Conservation (phyloP, 2,888 invertebrate species). For the Labia minor region DNA sequence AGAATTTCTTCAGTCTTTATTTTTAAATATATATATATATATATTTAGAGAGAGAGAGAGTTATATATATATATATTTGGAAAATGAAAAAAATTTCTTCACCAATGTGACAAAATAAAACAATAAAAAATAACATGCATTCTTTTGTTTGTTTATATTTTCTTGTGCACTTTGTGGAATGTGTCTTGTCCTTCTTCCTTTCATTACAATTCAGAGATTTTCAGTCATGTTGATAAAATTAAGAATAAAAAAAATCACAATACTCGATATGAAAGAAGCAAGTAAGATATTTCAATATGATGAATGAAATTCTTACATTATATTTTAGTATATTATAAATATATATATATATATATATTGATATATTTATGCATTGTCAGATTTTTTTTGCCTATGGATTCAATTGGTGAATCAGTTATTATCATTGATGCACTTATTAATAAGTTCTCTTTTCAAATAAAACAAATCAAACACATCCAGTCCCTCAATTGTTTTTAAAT, state of each 20-base stretch:
- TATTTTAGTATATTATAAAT: neutral
- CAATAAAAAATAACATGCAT: neutral
- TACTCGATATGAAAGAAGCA: neutral
- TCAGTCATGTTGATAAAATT: neutral
- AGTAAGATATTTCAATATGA: neutral
- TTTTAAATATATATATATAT: neutral
- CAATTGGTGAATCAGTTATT: too few species aligned
- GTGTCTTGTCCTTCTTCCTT: neutral
- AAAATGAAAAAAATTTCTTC: neutral
- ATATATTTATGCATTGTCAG: too few species aligned
- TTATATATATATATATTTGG: too few species aligned
- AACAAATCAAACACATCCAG: neutral
- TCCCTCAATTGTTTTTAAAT: neutral
- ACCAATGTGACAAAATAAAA: neutral
- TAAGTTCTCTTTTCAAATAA: neutral
- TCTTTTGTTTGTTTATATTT: neutral
- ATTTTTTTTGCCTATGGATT: too few species aligned
- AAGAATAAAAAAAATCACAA: neutral
- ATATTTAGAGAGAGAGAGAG: too few species aligned
- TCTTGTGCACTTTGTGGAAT: neutral
- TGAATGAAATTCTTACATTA: constrained; percentile 8
- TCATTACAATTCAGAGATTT: neutral
- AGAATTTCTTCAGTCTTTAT: constrained; percentile 13
- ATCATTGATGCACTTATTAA: neutral
- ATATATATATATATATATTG: neutral